Conservation (phyloP, 2,888 invertebrate species). For the Helobdella robusta region DNA sequence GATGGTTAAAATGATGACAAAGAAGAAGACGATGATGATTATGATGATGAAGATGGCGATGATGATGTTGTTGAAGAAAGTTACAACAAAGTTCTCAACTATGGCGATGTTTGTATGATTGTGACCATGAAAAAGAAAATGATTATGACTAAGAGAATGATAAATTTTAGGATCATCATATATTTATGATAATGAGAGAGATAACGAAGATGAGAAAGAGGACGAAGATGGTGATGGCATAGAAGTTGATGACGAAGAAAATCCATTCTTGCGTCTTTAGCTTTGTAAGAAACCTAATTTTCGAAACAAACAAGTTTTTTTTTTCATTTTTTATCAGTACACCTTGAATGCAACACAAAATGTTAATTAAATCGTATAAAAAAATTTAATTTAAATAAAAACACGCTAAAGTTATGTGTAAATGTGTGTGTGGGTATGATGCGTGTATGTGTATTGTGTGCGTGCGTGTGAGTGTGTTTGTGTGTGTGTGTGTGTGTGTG, state of each 20-base stretch:
- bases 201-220: neutral
- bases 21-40: neutral
- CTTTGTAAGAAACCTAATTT: neutral
- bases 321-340: too few relatives aligned
- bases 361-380: too few relatives aligned
- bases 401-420: too few relatives aligned
- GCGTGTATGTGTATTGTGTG: neutral
- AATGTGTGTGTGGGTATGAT: too few relatives aligned
- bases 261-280: neutral
- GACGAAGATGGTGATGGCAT: neutral
- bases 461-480: neutral
- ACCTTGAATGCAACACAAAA: too few relatives aligned
- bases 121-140: neutral
- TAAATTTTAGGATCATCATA: neutral
- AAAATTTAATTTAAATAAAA: too few relatives aligned
- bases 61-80: constrained; percentile 16
- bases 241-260: neutral
- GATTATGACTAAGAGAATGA: constrained; percentile 4
- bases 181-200: neutral
- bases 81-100: too few relatives aligned
- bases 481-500: neutral
- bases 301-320: neutral
- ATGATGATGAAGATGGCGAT: constrained; percentile 6
- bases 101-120: too few relatives aligned
- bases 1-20: constrained; percentile 15